Evolutionary conservation across 1,140 invertebrate genomes (phyloP), one percentile per base, ranked within the genome.

Genomic region (Drosophila seguyi): DNA sequence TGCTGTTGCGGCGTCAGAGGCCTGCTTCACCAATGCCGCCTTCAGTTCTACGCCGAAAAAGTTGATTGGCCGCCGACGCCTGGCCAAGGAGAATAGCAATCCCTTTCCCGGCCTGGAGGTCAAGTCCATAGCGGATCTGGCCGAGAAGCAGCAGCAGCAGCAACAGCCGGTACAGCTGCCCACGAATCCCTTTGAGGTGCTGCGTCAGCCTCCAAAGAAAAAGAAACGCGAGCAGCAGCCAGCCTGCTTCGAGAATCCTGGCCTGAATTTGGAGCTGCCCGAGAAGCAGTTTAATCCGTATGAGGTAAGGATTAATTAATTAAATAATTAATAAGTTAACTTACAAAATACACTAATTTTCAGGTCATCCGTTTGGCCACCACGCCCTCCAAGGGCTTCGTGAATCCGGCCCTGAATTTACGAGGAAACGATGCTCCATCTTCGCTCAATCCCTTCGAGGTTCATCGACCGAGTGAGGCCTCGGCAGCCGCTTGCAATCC

Each of bases 241-340:
- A 38, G 83, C 81, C 27, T 93, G 92, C 58, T 93, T 93, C 29
- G 90, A 90, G 62, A 93, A 93, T 86, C 87, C 87, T 18, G 92
- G 81, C 16, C 66, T 93, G 4, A 93, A 93, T 78, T 59, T 93
- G 1, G 86, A 93, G 34, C 44, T 91, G 27, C 92, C 92, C 10
- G 92, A 93, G 53, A 90, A 82, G 36, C 84, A 91, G 44, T 91
- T 93, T 22, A 93, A 93, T 88, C 92, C 92, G 0, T 93, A 85
- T 53, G 92, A 93, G 82, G 91, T 92, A 45, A 25, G 34, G 5
- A 7, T 36, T 36, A 4, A 13, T 2, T 36, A 36, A 36, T 36
- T 34, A 34, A 34, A 11, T 34, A 34, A 34, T 27, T 3, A 4
- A 27, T 27, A 27, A 34, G 13, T 34, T 13, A 11, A 34, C 31